Conservation (phyloP, 1,140 invertebrate genomes). For the Asobara japonica region DNA sequence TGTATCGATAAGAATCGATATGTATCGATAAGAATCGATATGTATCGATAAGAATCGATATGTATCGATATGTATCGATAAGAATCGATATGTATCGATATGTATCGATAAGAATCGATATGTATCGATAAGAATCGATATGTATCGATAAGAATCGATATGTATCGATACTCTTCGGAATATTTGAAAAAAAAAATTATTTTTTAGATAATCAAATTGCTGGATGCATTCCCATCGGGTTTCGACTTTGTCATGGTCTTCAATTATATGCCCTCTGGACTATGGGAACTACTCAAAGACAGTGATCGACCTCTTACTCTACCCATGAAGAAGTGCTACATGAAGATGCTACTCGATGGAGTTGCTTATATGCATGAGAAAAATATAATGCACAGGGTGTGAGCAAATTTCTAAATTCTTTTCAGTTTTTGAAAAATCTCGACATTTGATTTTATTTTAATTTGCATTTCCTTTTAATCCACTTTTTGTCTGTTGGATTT, state of each 20-base stretch:
- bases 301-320: conserved; percentile 76
- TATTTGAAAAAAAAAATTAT: neutral
- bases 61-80: too few relatives aligned
- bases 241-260: conserved; percentile 91
- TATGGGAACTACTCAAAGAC: conserved; percentile 88
- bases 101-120: too few relatives aligned
- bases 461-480: neutral
- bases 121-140: too few relatives aligned
- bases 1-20: too few relatives aligned
- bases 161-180: neutral
- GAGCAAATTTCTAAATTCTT: neutral
- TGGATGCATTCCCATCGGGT: conserved; percentile 91
- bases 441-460: too few relatives aligned
- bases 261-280: conserved; percentile 91
- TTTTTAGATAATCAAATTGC: conserved; percentile 83
- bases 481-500: too few relatives aligned
- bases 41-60: too few relatives aligned
- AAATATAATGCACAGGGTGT: conserved; percentile 94
- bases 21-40: too few relatives aligned
- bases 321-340: conserved; percentile 86
- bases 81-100: too few relatives aligned
- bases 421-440: too few relatives aligned
- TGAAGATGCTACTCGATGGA: conserved; percentile 91
- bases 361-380: conserved; percentile 89
- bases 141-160: neutral